A percentile compares a stretch with the other conserved stretches of the same genome.
Conservation (phyloP, 2,888 invertebrate species). For the Spilarctia lutea region DNA sequence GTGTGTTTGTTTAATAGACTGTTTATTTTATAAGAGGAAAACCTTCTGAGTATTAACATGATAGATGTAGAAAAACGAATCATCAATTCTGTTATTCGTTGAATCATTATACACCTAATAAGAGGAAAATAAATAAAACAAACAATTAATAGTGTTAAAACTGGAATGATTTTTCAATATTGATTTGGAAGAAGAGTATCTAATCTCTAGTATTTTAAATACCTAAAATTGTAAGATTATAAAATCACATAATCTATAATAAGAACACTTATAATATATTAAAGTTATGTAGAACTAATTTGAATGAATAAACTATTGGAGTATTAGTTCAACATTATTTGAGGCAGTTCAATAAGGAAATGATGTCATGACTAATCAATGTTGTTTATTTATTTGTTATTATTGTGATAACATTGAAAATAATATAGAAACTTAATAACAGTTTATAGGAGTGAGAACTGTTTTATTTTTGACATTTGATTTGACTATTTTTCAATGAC, state of each 20-base stretch:
- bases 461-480: not conserved
- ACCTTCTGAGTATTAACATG: not conserved
- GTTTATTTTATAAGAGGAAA: conserved; percentile 8
- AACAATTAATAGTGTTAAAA: not conserved
- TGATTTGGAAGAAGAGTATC: not conserved
- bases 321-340: conserved; percentile 29
- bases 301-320: not conserved
- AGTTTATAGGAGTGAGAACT: not conserved
- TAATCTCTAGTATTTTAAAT: not conserved
- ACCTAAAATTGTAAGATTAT: not conserved
- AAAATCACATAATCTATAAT: not conserved
- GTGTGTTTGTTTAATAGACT: conserved; percentile 2
- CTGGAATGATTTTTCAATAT: not conserved
- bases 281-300: not conserved
- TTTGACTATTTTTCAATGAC: not conserved
- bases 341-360: conserved; percentile 45
- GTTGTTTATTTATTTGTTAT: conserved; percentile 50
- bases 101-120: not conserved
- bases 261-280: not conserved
- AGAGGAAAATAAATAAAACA: not conserved
- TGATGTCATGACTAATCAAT: conserved; percentile 48
- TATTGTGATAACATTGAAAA: conserved; percentile 26
- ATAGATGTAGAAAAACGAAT: conserved; percentile 8
- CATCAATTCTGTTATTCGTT: conserved; percentile 6
- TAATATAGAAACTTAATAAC: not conserved